Evolutionary conservation across 2,888 invertebrate genomes (phyloP), one percentile per base, ranked within the genome.

Genomic region (Flexamia atlantica): DNA sequence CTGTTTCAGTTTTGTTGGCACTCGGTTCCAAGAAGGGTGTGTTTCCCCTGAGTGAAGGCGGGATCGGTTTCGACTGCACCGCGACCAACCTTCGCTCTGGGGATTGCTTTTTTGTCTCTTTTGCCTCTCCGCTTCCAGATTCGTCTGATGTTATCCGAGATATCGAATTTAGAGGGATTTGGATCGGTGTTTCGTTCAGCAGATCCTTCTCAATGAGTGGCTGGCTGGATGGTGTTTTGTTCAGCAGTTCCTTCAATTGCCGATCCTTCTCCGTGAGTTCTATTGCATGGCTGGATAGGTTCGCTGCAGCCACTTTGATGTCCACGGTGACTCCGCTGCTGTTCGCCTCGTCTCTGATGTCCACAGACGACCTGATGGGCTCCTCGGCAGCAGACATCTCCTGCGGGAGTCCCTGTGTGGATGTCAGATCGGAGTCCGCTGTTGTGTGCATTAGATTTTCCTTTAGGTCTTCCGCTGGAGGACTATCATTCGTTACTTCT

Each of bases 351-450:
- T 79, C 80, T n/a, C 46, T 28, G 70, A 82, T 32, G n/a, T 70
- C 82, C 20, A 82, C 28, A 14, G 84, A 83, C 4, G 85, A 74
- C 83, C 85, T 86, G 17, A 87, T 86, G n/a, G 87, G 87, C 32
- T 87, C 87, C 36, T 86, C 87, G 28, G 86, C 87, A 42, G 86
- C 82, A 0, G 87, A 87, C 86, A 87, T 86, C 32, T 87, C 87
- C 83, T 87, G 86, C 0, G 87, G 87, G 0, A 84, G 40, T 12
- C 74, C 82, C 40, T 82, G 82, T 5, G 72, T 82, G n/a, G 84
- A 84, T 0, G 82, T 82, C 4, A 68, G 28, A n/a, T 84, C 84
- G 30, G 82, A 64, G 14, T 74, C 82, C 0, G 25, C 57, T n/a
- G 82, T 82, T n/a, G 84, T 82, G 7, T 70, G 72, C 17, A 81